Conservation (phyloP, 2,797 vertebrate genomes). For the Sebastes iracundus region DNA sequence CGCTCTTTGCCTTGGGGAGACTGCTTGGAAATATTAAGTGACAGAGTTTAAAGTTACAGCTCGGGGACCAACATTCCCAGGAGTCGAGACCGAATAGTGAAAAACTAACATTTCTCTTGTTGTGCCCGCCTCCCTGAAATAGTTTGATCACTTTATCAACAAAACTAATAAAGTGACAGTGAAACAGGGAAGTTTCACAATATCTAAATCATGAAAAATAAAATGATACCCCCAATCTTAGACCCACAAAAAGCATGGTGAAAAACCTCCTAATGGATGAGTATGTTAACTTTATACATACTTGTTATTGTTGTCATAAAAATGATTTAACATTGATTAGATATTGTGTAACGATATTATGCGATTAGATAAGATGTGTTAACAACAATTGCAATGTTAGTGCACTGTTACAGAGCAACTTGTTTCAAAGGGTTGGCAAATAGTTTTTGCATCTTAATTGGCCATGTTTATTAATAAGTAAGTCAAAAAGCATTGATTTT, state of each 20-base stretch:
- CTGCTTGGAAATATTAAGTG: slow-evolving; percentile 41
- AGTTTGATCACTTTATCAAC: slow-evolving; percentile 38
- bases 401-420: slow-evolving; percentile 42
- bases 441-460: slow-evolving; percentile 77
- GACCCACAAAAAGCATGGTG: background rate
- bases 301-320: background rate
- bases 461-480: slow-evolving; percentile 79
- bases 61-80: slow-evolving; percentile 31
- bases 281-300: background rate
- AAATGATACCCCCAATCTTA: background rate
- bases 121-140: background rate
- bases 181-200: background rate
- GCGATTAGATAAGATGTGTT: slow-evolving; percentile 39
- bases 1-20: slow-evolving; percentile 27
- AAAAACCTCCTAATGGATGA: background rate
- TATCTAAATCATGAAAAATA: background rate
- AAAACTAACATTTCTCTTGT: slow-evolving; percentile 42
- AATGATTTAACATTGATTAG: slow-evolving; percentile 9
- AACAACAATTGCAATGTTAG: slow-evolving; percentile 31
- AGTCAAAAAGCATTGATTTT: slow-evolving; percentile 80
- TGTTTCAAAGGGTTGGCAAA: slow-evolving; percentile 72
- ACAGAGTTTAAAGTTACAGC: slow-evolving; percentile 56
- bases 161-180: slow-evolving; percentile 11
- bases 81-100: background rate
- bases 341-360: slow-evolving; percentile 11